Conservation (phyloP, 2,888 invertebrate species). For the Epiblema foenella region DNA sequence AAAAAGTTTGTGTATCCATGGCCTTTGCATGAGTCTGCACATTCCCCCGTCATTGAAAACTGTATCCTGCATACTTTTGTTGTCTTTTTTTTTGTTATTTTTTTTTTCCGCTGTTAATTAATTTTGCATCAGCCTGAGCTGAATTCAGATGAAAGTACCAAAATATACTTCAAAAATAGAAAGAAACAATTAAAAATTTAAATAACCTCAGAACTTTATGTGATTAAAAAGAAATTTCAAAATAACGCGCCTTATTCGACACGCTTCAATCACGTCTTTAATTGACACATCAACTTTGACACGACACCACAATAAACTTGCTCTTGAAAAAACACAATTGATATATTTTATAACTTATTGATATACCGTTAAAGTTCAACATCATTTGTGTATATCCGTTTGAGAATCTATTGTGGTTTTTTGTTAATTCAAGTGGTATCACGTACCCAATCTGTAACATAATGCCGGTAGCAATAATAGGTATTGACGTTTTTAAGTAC, state of each 20-base stretch:
- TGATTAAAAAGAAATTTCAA: background rate
- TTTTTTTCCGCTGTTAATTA: background rate
- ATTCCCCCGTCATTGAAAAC: too few relatives aligned
- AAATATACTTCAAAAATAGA: too few relatives aligned
- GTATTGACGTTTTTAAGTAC: slow-evolving; percentile 28
- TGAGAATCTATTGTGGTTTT: slow-evolving; percentile 21
- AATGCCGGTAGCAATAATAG: slow-evolving; percentile 29
- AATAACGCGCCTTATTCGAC: slow-evolving; percentile 3
- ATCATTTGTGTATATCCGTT: background rate
- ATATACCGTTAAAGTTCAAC: slow-evolving; percentile 22
- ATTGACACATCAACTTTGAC: slow-evolving; percentile 45
- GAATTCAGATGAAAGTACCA: background rate
- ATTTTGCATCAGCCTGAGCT: background rate
- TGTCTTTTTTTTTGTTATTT: too few relatives aligned
- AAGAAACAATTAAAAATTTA: background rate
- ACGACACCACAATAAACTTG: slow-evolving; percentile 15
- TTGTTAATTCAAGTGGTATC: slow-evolving; percentile 31
- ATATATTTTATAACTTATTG: slow-evolving; percentile 23
- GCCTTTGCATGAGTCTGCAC: too few relatives aligned
- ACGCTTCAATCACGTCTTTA: slow-evolving; percentile 23
- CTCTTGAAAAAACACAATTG: slow-evolving; percentile 8
- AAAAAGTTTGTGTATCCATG: too few relatives aligned
- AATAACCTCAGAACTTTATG: background rate
- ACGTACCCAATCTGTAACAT: slow-evolving; percentile 43
- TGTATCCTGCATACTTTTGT: too few relatives aligned